These are phyloP conservation scores for Desoria tigrina DNA, from an alignment of 2,888 invertebrate species.

Conservation along the genomic window DNA sequence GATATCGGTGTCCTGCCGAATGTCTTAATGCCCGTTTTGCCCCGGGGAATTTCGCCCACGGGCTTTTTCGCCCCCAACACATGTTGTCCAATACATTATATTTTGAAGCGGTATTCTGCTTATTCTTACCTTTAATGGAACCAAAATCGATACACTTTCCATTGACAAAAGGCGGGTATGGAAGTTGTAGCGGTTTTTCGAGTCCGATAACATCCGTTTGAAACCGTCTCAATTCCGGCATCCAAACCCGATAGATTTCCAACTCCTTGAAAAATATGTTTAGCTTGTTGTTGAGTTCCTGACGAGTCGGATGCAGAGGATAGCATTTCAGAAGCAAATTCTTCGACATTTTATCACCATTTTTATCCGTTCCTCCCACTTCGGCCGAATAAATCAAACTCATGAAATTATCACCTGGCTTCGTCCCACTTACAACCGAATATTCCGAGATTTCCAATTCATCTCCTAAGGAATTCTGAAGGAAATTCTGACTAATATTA, in stretches of 20 bases:
- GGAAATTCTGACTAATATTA: too few species aligned
- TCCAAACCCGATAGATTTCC: constrained; percentile 23
- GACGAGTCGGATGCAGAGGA: constrained; percentile 24
- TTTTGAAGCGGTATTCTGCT: too few species aligned
- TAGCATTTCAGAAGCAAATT: constrained; percentile 33
- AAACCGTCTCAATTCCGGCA: constrained; percentile 1
- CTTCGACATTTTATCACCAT: not conserved
- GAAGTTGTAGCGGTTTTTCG: too few species aligned
- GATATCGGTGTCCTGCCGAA: too few species aligned
- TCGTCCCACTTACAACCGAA: constrained; percentile 14
- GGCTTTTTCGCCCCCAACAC: too few species aligned
- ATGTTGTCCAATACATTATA: too few species aligned
- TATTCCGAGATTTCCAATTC: constrained; percentile 16
- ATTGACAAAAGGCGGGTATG: too few species aligned
- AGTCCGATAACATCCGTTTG: not conserved
- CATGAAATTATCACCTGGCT: constrained; percentile 28
- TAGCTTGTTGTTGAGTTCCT: too few species aligned
- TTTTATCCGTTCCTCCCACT: not conserved
- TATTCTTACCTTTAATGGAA: too few species aligned
- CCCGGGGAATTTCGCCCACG: too few species aligned
- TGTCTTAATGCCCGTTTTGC: too few species aligned
- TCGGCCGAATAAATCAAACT: constrained; percentile 24
- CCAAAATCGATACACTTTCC: not conserved
- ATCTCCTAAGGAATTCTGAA: constrained; percentile 1
- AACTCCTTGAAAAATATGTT: too few species aligned